Evolutionary conservation across 2,113 vertebrate species (phyloP).

Genomic region (Rynchops niger): DNA sequence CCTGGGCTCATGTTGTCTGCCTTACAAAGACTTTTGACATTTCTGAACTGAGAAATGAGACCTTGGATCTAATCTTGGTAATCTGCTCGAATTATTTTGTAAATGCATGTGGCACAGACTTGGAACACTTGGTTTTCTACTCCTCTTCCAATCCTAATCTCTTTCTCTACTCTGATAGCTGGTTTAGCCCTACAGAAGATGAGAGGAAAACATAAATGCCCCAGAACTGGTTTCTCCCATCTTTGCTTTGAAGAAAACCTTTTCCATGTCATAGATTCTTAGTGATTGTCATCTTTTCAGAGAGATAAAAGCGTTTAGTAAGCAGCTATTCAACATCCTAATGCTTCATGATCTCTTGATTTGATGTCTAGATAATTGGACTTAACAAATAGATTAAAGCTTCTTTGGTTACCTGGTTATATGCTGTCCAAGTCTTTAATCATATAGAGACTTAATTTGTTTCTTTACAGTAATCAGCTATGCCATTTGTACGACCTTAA

Average conservation of each 20-base stretch:
- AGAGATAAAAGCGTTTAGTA: neutral
- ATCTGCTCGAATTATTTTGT: neutral
- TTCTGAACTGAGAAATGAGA: neutral
- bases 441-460: constrained; percentile 28
- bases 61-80: neutral
- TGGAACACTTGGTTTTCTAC: neutral
- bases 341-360: constrained; percentile 22
- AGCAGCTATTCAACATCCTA: neutral
- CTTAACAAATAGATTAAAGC: constrained; percentile 41
- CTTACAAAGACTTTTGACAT: neutral
- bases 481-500: constrained; percentile 27
- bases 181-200: neutral
- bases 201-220: neutral
- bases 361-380: constrained; percentile 58
- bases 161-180: neutral
- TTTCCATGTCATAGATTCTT: neutral
- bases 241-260: neutral
- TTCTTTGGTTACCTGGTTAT: constrained; percentile 1
- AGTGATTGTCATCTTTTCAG: neutral
- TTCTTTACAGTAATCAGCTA: neutral
- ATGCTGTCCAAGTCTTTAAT: constrained; percentile 25
- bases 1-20: neutral
- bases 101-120: neutral
- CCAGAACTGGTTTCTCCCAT: neutral
- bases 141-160: neutral